Conservation (phyloP, 2,797 vertebrate genomes). For the Sebastolobus altivelis region DNA sequence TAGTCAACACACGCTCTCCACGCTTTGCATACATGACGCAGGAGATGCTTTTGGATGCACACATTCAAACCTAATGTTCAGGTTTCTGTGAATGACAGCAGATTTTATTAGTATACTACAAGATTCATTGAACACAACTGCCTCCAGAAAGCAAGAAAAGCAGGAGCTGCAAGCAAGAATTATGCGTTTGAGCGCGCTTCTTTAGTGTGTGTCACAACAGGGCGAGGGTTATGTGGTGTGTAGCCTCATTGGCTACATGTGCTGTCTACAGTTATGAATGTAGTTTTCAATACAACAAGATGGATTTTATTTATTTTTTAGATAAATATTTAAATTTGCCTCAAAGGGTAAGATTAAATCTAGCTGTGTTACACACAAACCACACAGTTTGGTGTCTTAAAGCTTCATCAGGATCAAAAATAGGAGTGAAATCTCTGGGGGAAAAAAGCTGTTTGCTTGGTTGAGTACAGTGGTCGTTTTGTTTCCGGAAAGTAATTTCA, state of each 20-base stretch:
- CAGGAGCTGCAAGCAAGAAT: not conserved
- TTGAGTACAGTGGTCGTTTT: not conserved
- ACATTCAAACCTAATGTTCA: fast-evolving
- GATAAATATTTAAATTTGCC: not conserved
- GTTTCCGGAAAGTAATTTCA: not conserved
- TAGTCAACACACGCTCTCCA: not conserved
- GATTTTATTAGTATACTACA: not conserved
- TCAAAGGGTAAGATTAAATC: too few relatives aligned
- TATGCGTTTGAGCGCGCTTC: not conserved
- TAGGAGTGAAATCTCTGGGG: too few relatives aligned
- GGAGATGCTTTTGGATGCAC: too few relatives aligned
- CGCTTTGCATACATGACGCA: slow-evolving; percentile 49
- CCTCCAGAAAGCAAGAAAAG: not conserved
- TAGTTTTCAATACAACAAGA: not conserved
- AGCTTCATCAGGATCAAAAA: not conserved
- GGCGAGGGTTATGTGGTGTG: not conserved
- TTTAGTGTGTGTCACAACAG: not conserved
- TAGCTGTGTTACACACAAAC: not conserved
- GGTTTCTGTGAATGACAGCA: not conserved
- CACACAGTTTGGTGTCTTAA: not conserved
- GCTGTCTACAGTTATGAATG: not conserved
- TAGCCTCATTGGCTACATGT: not conserved
- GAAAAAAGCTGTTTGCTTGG: not conserved
- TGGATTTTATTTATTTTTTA: not conserved
- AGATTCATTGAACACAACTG: not conserved